phyloP scores from a whole-genome alignment of 2,113 vertebrate genomes.

The Cyprinus carpio region DNA sequence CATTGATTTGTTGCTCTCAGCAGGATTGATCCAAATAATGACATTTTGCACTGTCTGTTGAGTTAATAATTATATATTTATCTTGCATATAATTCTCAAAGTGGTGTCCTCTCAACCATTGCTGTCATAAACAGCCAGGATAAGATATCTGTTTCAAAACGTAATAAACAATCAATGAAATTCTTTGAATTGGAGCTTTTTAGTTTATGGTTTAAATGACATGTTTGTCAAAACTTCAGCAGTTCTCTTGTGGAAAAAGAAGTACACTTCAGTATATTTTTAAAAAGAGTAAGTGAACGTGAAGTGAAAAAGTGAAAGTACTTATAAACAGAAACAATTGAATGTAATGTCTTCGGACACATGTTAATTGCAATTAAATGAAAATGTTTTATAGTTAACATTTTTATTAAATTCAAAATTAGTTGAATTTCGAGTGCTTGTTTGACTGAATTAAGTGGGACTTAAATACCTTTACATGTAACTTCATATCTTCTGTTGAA shows the following conservation, averaged over 20 bases:
- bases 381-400: not conserved
- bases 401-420: not conserved
- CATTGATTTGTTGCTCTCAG: conserved; percentile 45
- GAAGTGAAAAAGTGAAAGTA: too few species aligned
- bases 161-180: not conserved
- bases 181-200: not conserved
- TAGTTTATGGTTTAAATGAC: not conserved
- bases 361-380: not conserved
- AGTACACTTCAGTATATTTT: too few species aligned
- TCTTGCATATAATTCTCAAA: not conserved
- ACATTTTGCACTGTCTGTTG: conserved; percentile 35
- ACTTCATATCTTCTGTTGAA: not conserved
- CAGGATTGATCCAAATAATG: conserved; percentile 29
- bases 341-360: not conserved
- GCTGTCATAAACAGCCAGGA: not conserved
- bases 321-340: not conserved
- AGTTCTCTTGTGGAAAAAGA: not conserved
- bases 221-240: not conserved
- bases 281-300: too few species aligned
- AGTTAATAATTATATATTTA: conserved; percentile 44
- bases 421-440: not conserved
- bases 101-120: not conserved
- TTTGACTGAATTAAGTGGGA: too few species aligned
- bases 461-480: not conserved
- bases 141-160: not conserved